Evolutionary conservation across 1,140 invertebrate genomes (phyloP).

Genomic region (Andrena cerasifolii): DNA sequence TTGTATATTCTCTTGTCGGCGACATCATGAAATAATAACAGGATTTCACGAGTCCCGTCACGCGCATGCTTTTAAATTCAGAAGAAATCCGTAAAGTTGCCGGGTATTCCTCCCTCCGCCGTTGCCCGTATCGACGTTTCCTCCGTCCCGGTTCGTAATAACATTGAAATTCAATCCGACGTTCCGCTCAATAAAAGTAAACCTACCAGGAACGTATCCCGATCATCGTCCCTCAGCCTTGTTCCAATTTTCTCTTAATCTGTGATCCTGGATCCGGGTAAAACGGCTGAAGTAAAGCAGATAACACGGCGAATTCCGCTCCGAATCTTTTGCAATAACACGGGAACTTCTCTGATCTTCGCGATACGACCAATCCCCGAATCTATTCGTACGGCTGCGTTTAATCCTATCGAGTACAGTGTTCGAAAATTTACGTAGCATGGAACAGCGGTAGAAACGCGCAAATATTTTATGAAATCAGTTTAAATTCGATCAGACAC

Average conservation of each 20-base stretch:
- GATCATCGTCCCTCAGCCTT: conserved; percentile 54
- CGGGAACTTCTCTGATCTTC: conserved; percentile 9
- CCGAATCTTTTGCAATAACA: conserved; percentile 16
- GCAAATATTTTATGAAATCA: too few relatives aligned
- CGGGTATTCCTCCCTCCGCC: not conserved
- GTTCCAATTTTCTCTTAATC: conserved; percentile 63
- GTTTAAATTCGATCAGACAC: too few relatives aligned
- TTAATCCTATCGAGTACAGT: conserved; percentile 2
- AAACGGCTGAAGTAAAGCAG: conserved; percentile 8
- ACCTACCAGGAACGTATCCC: conserved; percentile 36
- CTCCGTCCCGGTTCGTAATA: conserved; percentile 48
- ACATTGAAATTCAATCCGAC: conserved; percentile 65
- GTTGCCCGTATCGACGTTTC: conserved; percentile 7
- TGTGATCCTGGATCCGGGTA: conserved; percentile 33
- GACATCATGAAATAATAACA: conserved; percentile 35
- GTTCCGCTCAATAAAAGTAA: conserved; percentile 53
- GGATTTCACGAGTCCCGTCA: conserved; percentile 40
- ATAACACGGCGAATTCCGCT: conserved; percentile 22
- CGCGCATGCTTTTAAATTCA: conserved; percentile 53
- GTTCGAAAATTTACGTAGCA: not conserved
- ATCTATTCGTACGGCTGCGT: conserved; percentile 1
- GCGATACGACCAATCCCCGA: conserved; percentile 9
- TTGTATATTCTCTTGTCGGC: not conserved
- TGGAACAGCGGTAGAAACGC: too few relatives aligned
- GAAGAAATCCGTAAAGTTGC: conserved; percentile 57